A percentile compares a stretch with the other conserved stretches of the same genome.
phyloP scores from a whole-genome alignment of 2,797 vertebrate genomes.

The Epinephelus malabaricus region DNA sequence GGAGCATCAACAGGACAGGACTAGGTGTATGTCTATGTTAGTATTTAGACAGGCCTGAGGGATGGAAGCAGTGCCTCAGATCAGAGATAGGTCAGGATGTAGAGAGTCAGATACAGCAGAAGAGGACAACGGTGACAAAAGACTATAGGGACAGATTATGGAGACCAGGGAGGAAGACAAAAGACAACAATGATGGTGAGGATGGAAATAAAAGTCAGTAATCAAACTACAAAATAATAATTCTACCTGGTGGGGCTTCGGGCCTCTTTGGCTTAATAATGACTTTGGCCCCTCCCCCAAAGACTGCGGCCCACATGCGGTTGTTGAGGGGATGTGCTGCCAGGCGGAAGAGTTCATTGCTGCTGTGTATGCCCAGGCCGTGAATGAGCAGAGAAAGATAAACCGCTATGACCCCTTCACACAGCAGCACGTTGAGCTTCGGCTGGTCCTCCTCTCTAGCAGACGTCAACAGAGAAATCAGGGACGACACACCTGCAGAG shows the following conservation, averaged over 20 bases:
- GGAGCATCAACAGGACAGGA: conserved; percentile 65
- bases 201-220: conserved; percentile 1
- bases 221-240: neutral
- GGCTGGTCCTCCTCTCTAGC: conserved; percentile 97
- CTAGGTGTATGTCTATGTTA: conserved; percentile 16
- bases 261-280: conserved; percentile 93
- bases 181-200: neutral
- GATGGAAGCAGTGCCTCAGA: conserved; percentile 30
- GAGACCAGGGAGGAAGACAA: conserved; percentile 18
- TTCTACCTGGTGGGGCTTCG: conserved; percentile 91
- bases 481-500: conserved; percentile 93
- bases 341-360: conserved; percentile 95
- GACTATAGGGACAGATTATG: conserved; percentile 19
- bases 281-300: conserved; percentile 96
- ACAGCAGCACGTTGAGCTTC: conserved; percentile 92
- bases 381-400: conserved; percentile 96
- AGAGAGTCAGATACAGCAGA: conserved; percentile 35
- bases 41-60: conserved; percentile 35
- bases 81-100: conserved; percentile 34
- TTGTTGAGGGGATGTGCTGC: conserved; percentile 96
- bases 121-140: conserved; percentile 20
- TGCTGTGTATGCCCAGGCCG: conserved; percentile 94
- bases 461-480: conserved; percentile 93
- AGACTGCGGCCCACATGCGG: conserved; percentile 98
- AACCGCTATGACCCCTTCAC: conserved; percentile 96